Conservation (phyloP, 2,888 invertebrate genomes). For the Pollenia labialis region DNA sequence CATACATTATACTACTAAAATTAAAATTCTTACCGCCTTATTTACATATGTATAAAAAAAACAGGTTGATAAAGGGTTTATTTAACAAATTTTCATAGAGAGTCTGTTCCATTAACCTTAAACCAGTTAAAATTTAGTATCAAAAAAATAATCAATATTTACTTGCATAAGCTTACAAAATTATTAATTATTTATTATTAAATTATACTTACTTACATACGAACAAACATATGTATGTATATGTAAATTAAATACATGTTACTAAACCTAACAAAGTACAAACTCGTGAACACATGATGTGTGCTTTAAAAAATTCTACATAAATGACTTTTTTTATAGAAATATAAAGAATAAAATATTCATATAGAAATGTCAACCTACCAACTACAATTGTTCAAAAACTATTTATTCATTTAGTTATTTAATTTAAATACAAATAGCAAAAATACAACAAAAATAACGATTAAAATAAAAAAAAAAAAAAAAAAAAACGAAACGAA, state of each 20-base stretch:
- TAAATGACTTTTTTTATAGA: background rate
- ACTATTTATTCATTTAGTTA: background rate
- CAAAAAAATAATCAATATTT: conserved; percentile 20
- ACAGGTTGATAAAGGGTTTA: too few species aligned
- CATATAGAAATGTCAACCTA: conserved; percentile 14
- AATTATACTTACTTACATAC: background rate
- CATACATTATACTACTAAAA: too few species aligned
- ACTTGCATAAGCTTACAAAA: background rate
- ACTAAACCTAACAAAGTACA: background rate
- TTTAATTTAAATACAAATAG: conserved; percentile 13
- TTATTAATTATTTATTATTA: background rate
- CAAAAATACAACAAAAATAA: conserved; percentile 7
- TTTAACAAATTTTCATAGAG: too few species aligned
- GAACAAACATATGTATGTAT: too few species aligned
- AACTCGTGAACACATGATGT: conserved; percentile 1
- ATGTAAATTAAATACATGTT: conserved; percentile 9
- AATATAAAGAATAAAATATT: background rate
- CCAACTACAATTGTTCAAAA: conserved; percentile 5
- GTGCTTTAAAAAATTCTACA: background rate
- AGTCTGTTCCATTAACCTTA: background rate
- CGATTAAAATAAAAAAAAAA: conserved; percentile 28
- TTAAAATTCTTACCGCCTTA: too few species aligned
- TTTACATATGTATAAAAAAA: too few species aligned
- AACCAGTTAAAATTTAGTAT: background rate
- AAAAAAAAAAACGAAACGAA: conserved; percentile 6